Evolutionary conservation across 1,140 invertebrate species (phyloP), one percentile per base, ranked within the genome.

Genomic region (Vollenhovia emeryi): DNA sequence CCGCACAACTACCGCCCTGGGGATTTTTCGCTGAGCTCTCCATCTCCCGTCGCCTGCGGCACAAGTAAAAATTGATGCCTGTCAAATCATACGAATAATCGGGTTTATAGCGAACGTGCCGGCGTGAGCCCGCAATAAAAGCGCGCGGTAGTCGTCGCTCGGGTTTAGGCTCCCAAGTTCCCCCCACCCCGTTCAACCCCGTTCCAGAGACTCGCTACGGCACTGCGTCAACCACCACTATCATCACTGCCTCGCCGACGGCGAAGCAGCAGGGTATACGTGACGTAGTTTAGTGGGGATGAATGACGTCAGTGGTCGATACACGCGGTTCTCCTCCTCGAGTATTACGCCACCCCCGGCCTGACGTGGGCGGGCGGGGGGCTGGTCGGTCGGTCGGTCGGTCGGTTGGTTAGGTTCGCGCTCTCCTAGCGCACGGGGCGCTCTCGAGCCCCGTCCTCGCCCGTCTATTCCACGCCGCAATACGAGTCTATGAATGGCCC

Each of bases 231-330:
- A 82, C 87, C 84, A 85, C 78, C 60, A 80, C 76, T 50, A 66
- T 33, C 76, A 80, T 36, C 48, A 33, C 74, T 18, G 60, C 75
- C 75, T 74, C 86, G 62, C 66, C 87, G 71, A 64, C 84, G 74
- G 79, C 75, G 78, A 82, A 88, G 80, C 60, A 36, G 59, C 57
- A 50, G 68, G 86, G 90, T 92, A 88, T 86, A 89, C 89, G 87
- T 92, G 87, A 91, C 90, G 91, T 92, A 92, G 90, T 86, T 89
- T 90, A 91, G 89, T 87, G 90, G 90, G 89, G 87, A 87, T 91
- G 79, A 76, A 90, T 93, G 92, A 93, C 93, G 92, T 93, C 93
- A 93, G 78, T 89, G 92, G 90, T 93, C 92, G 91, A 93, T 93
- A 93, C 90, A 92, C 89, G 85, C 90, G 82, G 57, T 86, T 88